These are phyloP conservation scores for Myripristis murdjan DNA, from an alignment of 2,797 vertebrate species.

Conservation along the genomic window DNA sequence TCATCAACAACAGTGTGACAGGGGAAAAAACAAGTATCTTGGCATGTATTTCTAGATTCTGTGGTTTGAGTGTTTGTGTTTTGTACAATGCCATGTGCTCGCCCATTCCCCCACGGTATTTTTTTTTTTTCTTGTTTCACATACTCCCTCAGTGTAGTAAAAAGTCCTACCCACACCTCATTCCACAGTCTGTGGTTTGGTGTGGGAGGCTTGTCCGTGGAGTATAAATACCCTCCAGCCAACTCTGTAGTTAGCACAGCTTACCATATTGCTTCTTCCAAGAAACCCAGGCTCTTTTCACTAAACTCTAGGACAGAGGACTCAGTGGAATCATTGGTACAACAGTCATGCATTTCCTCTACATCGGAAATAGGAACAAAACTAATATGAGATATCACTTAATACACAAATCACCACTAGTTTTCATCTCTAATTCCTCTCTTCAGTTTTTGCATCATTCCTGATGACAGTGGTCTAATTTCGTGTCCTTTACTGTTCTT, in stretches of 20 bases:
- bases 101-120: conserved; percentile 57
- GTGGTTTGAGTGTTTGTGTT: conserved; percentile 72
- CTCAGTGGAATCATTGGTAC: background rate
- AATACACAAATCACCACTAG: too few relatives aligned
- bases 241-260: conserved; percentile 25
- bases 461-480: background rate
- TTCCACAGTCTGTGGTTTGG: conserved; percentile 78
- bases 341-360: background rate
- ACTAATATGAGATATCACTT: too few relatives aligned
- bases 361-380: too few relatives aligned
- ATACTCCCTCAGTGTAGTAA: conserved; percentile 49
- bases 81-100: conserved; percentile 52
- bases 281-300: conserved; percentile 3
- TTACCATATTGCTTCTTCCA: conserved; percentile 5
- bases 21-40: conserved; percentile 32
- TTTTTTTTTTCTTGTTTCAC: background rate
- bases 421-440: too few relatives aligned
- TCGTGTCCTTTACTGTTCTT: background rate
- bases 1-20: conserved; percentile 22
- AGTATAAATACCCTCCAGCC: conserved; percentile 79
- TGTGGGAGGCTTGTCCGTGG: conserved; percentile 66
- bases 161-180: conserved; percentile 53
- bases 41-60: conserved; percentile 68
- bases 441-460: too few relatives aligned
- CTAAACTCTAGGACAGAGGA: conserved; percentile 16